Evolutionary conservation across 1,140 invertebrate species (phyloP).

Genomic region (Drosophila nannoptera): DNA sequence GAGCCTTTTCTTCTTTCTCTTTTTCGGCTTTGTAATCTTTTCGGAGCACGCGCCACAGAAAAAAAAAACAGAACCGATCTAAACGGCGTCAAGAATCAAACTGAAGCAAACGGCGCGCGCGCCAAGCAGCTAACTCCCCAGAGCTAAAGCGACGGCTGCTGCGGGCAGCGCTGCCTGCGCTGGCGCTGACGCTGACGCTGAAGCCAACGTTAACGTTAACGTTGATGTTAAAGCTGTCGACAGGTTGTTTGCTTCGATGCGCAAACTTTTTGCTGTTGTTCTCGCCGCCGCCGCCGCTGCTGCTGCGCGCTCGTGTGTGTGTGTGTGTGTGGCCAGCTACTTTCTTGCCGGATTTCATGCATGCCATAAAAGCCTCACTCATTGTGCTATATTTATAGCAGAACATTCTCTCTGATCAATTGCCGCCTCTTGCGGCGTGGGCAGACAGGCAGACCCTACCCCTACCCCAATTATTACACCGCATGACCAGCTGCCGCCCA

Average conservation of each 20-base stretch:
- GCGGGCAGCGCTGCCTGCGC: conserved; percentile 21
- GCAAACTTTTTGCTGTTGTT: conserved; percentile 53
- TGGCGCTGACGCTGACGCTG: conserved; percentile 5
- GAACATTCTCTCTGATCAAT: conserved; percentile 28
- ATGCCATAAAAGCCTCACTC: conserved; percentile 48
- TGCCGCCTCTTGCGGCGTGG: conserved; percentile 16
- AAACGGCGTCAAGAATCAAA: conserved; percentile 79
- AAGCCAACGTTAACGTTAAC: conserved; percentile 12
- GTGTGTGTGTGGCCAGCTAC: conserved; percentile 19
- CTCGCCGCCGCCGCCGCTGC: too few relatives aligned
- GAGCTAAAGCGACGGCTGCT: conserved; percentile 16
- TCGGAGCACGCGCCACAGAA: conserved; percentile 34
- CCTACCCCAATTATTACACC: too few relatives aligned
- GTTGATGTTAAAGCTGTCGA: conserved; percentile 29
- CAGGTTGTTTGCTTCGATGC: conserved; percentile 63
- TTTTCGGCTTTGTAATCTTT: neutral
- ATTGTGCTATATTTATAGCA: conserved; percentile 44
- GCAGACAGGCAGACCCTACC: neutral
- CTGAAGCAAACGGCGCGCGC: conserved; percentile 60
- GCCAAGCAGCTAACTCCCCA: conserved; percentile 32
- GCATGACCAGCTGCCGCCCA: too few relatives aligned
- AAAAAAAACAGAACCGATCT: conserved; percentile 73
- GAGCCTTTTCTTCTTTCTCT: neutral
- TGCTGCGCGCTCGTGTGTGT: too few relatives aligned
- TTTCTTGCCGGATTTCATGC: conserved; percentile 71